phyloP scores from a whole-genome alignment of 2,113 vertebrate species.

The Onychostruthus taczanowskii region DNA sequence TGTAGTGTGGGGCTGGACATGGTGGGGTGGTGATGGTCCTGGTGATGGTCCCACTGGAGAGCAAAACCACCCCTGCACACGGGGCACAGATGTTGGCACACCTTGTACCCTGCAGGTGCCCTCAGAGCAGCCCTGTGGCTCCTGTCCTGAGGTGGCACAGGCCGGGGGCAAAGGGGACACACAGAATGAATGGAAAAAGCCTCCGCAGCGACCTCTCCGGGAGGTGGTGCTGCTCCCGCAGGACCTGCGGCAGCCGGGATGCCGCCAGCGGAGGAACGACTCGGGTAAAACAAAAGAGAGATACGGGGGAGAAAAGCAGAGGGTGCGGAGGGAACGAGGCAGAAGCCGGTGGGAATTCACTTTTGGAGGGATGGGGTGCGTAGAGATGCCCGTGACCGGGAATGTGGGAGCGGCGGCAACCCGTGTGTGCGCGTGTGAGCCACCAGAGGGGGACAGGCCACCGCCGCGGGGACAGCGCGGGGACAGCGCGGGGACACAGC shows the following conservation, averaged over 20 bases:
- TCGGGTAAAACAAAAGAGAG: too few relatives aligned
- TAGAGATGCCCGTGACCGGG: too few relatives aligned
- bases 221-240: background rate
- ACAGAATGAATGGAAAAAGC: background rate
- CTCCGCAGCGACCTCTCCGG: background rate
- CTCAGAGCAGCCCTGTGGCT: too few relatives aligned
- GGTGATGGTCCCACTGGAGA: background rate
- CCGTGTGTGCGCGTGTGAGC: background rate
- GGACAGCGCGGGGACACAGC: background rate
- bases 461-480: background rate
- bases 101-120: rapidly evolving
- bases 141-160: background rate
- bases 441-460: background rate
- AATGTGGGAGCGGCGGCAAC: background rate
- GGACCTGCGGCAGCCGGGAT: background rate
- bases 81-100: rapidly evolving
- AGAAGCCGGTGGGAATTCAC: background rate
- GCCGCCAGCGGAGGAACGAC: too few relatives aligned
- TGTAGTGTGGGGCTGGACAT: too few relatives aligned
- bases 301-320: rapidly evolving
- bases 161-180: background rate
- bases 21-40: background rate
- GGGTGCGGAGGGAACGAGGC: background rate
- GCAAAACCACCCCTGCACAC: background rate
- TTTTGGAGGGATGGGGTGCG: background rate